Base-by-base conservation (phyloP, 2,797 vertebrate species). In the Takifugu rubripes region DNA sequence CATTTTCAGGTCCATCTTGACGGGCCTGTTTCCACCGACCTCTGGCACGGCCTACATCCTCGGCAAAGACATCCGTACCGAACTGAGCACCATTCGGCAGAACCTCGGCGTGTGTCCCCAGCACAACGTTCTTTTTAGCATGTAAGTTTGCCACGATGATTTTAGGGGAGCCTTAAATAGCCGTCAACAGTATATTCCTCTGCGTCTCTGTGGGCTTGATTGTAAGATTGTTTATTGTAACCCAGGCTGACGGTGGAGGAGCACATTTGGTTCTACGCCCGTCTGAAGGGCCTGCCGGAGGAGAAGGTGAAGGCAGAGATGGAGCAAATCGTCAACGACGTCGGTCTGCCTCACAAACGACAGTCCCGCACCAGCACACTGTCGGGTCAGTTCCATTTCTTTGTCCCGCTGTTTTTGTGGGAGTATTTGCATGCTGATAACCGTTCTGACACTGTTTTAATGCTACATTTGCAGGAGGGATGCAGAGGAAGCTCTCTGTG, bases 81-180 rank as follows among this genome's bases (percentile, higher is more conserved):
- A 99, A 47, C 92, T 99, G 69, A 96, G 85, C 70, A 76, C 89
- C 70, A 98, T 99, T 73, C 89, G 97, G 14, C 94, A 95, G 87
- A 96, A 96, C 78, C 87, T 99, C 72, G 97, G 97, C 0, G 93
- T 99, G 71, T 99, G 97, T 77, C 97, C 97, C 0, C 97, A 99
- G 57, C 96, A 99, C 84, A 99, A 99, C 0, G 97, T 99, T n/a
- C 90, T 99, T n/a, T 99, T 99, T 84, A 92, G 91, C 92, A 93
- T 93, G 91, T 93, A 80, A 0, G 91, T 83, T 26, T 52, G 1
- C 36, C 12, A 2, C 11, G 25, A 6, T 25, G n/a, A 55, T 14
- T 7, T 26, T 2, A 9, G 25, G 31, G 31, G 8, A 9, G 21
- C 11, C 45, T 16, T 5, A n/a, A 25, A 2, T 14, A 40, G 1